A percentile compares a stretch with the other conserved stretches of the same genome.
Conservation (phyloP, 2,888 invertebrate genomes). For the Philereme vetulata region DNA sequence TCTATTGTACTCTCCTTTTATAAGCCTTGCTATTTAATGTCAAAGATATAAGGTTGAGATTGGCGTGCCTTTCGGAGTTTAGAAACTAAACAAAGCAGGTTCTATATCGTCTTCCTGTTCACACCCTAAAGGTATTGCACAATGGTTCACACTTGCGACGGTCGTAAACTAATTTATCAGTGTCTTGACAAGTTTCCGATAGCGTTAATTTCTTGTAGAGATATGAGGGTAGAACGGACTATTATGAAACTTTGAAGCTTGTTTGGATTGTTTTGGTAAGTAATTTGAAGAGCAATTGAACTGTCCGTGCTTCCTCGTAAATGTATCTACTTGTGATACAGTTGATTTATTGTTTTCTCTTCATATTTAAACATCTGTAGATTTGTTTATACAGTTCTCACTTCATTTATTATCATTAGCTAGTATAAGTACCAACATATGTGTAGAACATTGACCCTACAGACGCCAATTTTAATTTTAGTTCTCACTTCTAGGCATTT, state of each 20-base stretch:
- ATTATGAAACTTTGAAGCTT: conserved; percentile 21
- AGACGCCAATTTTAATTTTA: no score
- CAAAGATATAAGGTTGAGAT: conserved; percentile 22
- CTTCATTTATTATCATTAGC: no score
- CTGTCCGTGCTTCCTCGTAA: neutral
- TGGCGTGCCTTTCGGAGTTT: conserved; percentile 9
- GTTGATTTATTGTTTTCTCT: neutral
- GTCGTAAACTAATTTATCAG: conserved; percentile 42
- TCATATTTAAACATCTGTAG: neutral
- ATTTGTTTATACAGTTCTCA: no score
- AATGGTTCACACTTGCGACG: conserved; percentile 39
- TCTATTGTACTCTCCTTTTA: conserved; percentile 18
- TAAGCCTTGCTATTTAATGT: conserved; percentile 8
- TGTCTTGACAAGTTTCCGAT: conserved; percentile 38
- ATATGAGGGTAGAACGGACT: conserved; percentile 33
- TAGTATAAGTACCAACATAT: no score
- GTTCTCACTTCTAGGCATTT: no score
- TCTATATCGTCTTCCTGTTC: conserved; percentile 36
- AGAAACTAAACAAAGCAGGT: conserved; percentile 30
- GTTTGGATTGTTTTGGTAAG: conserved; percentile 14
- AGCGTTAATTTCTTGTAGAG: conserved; percentile 37
- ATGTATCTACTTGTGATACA: neutral
- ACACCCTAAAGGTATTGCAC: conserved; percentile 37
- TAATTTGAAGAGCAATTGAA: conserved; percentile 15
- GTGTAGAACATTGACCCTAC: no score